A percentile compares a stretch with the other conserved stretches of the same genome.
Evolutionary conservation across 1,140 invertebrate species (phyloP).

Genomic region (Drosophila willistoni): DNA sequence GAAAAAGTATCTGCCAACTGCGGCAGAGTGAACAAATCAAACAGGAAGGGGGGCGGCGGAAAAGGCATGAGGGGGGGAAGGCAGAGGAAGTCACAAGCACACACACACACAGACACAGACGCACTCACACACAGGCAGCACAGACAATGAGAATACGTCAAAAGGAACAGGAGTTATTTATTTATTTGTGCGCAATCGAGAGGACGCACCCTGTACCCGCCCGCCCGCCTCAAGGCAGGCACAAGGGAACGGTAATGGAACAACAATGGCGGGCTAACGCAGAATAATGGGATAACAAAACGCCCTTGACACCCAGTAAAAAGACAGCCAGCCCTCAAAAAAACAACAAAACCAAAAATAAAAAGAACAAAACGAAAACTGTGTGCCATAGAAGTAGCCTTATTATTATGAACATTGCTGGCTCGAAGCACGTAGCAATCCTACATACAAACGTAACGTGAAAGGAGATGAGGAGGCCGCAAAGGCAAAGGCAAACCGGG

Average conservation of each 20-base stretch:
- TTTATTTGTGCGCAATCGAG: constrained; percentile 77
- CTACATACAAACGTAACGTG: constrained; percentile 8
- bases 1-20: constrained; percentile 56
- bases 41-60: constrained; percentile 41
- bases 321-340: constrained; percentile 77
- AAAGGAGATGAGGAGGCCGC: background rate
- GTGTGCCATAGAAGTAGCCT: constrained; percentile 66
- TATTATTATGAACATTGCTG: constrained; percentile 78
- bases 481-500: constrained; percentile 7
- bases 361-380: constrained; percentile 27
- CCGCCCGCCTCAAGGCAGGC: constrained; percentile 39
- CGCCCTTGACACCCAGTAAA: constrained; percentile 83
- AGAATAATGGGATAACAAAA: constrained; percentile 83
- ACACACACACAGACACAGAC: constrained; percentile 32
- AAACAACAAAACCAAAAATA: constrained; percentile 20
- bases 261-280: constrained; percentile 77
- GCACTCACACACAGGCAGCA: background rate
- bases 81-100: constrained; percentile 39
- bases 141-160: constrained; percentile 69
- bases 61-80: background rate
- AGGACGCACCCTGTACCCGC: constrained; percentile 27
- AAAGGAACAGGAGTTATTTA: constrained; percentile 81
- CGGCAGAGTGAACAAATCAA: constrained; percentile 75
- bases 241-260: too few species aligned
- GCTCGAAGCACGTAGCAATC: constrained; percentile 70